Evolutionary conservation across 1,140 invertebrate genomes (phyloP).

Genomic region (Trialeurodes vaporariorum): DNA sequence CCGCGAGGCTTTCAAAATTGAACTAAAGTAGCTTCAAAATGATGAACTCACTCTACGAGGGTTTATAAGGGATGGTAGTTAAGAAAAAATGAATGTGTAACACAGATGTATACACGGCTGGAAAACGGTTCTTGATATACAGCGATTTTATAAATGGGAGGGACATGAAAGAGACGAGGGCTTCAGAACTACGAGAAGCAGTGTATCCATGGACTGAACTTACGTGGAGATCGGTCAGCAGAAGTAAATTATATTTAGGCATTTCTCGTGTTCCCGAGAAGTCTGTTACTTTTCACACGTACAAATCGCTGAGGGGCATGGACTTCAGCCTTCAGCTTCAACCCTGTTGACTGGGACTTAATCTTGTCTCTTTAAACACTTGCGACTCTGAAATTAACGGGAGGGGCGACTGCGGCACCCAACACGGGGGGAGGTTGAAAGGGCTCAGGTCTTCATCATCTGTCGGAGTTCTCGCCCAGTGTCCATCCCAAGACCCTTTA

Average conservation of each 20-base stretch:
- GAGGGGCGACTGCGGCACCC: not conserved
- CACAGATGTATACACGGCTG: too few relatives aligned
- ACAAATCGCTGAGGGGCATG: not conserved
- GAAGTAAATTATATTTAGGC: not conserved
- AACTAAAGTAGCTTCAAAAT: too few relatives aligned
- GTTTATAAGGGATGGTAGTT: too few relatives aligned
- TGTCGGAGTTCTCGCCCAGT: not conserved
- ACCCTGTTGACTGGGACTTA: not conserved
- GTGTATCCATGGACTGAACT: too few relatives aligned
- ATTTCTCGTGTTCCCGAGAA: not conserved
- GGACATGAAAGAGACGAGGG: too few relatives aligned
- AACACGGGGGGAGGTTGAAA: not conserved
- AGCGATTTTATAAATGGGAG: too few relatives aligned
- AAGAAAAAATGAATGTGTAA: too few relatives aligned
- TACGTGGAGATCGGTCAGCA: not conserved
- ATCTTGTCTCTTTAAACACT: not conserved
- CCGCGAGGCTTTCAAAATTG: too few relatives aligned
- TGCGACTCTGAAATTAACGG: too few relatives aligned
- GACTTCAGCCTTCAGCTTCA: not conserved
- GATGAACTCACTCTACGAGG: too few relatives aligned
- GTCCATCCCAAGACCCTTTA: not conserved
- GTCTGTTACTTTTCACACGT: not conserved
- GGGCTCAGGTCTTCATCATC: not conserved
- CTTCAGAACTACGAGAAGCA: too few relatives aligned
- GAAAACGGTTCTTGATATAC: too few relatives aligned